Base-by-base conservation (phyloP, 1,140 invertebrate species). In the Hylaeus volcanicus region DNA sequence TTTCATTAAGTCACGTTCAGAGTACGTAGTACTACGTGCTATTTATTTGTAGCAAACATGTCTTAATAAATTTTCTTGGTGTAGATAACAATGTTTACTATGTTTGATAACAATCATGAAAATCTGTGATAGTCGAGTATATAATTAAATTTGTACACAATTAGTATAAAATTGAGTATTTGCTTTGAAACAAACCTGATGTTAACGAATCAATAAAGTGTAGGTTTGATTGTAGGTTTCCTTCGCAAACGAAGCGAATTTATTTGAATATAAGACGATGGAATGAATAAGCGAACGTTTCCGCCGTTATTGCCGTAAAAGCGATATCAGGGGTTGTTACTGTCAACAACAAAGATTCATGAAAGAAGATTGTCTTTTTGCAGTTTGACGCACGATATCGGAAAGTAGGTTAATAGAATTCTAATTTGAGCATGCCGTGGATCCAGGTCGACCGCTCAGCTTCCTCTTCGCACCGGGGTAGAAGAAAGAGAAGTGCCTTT, bases 321-420 rank as follows among this genome's bases (percentile, higher is more conserved):
- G 69, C 73, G 81, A 85, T 81, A 58, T 77, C 63, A 48, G 15
- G n/a, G 48, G 63, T 56, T 81, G 51, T 48, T 66, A 3, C 48
- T 43, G 43, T 48, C 63, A 26, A 55, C 55, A 77, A 74, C 84
- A 78, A 73, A 74, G 73, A 81, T 81, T 51, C 76, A 66, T 65
- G 26, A 26, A 26, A 26, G 26, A 26, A 26, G 26, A 26, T 26
- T 26, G 26, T 48, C 15, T 63, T 82, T 86, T 82, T 71, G 63
- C 60, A 65, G 71, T 39, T 79, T 63, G 75, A 86, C 65, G 65
- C 53, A 69, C 71, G 65, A 82, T 69, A 65, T 53, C 53, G 37
- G 66, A 70, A 82, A 82, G 82, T 82, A 39, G 85, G 85, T 83
- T 86, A 86, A 86, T 86, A 86, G 85, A 86, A 86, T 83, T 72